A percentile compares a stretch with the other conserved stretches of the same genome.
These are phyloP conservation scores for Ictalurus punctatus DNA, from an alignment of 2,113 vertebrate species.

Conservation along the genomic window DNA sequence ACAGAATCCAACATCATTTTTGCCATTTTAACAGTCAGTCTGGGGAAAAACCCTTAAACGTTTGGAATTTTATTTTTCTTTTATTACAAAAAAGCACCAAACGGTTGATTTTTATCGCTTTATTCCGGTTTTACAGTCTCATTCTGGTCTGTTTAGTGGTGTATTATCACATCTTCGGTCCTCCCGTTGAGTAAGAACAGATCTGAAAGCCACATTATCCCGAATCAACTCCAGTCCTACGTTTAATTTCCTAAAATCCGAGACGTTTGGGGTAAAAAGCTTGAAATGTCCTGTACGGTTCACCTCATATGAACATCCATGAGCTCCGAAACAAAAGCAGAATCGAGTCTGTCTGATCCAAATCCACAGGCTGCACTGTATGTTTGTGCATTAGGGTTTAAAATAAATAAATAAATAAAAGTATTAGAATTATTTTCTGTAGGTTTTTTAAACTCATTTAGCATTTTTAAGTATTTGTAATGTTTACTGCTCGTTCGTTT, in stretches of 20 bases:
- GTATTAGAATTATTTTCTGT: neutral
- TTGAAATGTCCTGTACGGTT: neutral
- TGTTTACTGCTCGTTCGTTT: neutral
- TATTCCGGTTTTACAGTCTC: neutral
- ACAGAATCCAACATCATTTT: neutral
- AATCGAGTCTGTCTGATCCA: neutral
- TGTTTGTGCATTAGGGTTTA: neutral
- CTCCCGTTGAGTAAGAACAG: neutral
- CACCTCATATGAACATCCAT: neutral
- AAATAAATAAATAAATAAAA: too few species aligned
- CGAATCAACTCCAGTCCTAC: neutral
- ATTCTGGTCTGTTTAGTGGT: neutral
- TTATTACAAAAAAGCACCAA: neutral
- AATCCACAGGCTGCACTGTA: conserved; percentile 1
- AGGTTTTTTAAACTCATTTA: neutral
- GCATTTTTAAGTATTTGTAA: neutral
- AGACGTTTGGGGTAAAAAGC: neutral
- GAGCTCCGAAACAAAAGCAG: neutral
- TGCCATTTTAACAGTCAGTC: neutral
- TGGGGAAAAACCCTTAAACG: too few species aligned
- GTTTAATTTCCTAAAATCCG: neutral
- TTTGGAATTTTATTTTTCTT: neutral
- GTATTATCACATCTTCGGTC: neutral
- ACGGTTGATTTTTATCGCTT: neutral
- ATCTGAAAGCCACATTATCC: neutral